Evolutionary conservation across 2,113 vertebrate genomes (phyloP).

Genomic region (Hassar affinis): DNA sequence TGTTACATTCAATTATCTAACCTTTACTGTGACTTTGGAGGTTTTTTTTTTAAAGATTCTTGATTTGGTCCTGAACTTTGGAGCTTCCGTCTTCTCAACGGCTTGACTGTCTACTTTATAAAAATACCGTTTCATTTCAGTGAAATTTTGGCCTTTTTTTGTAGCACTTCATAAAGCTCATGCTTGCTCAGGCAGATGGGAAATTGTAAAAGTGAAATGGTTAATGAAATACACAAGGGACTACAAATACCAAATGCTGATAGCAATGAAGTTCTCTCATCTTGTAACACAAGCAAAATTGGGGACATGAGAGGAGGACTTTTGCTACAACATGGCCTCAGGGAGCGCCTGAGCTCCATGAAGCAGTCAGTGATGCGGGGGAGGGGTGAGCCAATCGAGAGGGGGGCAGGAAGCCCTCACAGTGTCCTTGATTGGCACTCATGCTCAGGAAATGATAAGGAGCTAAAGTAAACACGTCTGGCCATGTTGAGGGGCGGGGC

Average conservation of each 20-base stretch:
- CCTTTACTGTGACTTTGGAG: background rate
- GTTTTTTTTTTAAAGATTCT: background rate
- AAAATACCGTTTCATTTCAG: background rate
- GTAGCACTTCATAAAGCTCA: background rate
- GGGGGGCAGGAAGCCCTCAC: background rate
- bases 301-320: background rate
- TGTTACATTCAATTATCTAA: background rate
- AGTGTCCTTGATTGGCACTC: constrained; percentile 52
- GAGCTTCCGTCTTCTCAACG: background rate
- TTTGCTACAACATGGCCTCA: background rate
- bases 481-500: constrained; percentile 38
- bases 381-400: background rate
- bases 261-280: background rate
- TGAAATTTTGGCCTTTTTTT: background rate
- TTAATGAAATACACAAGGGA: background rate
- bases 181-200: background rate
- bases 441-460: constrained; percentile 48
- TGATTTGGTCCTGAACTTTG: background rate
- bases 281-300: background rate
- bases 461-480: constrained; percentile 53
- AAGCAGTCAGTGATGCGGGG: constrained; percentile 9
- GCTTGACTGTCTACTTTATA: background rate
- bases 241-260: background rate
- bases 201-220: too few species aligned
- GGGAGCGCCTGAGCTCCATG: background rate